phyloP scores from a whole-genome alignment of 2,113 vertebrate genomes.

The Sigmodon hispidus region DNA sequence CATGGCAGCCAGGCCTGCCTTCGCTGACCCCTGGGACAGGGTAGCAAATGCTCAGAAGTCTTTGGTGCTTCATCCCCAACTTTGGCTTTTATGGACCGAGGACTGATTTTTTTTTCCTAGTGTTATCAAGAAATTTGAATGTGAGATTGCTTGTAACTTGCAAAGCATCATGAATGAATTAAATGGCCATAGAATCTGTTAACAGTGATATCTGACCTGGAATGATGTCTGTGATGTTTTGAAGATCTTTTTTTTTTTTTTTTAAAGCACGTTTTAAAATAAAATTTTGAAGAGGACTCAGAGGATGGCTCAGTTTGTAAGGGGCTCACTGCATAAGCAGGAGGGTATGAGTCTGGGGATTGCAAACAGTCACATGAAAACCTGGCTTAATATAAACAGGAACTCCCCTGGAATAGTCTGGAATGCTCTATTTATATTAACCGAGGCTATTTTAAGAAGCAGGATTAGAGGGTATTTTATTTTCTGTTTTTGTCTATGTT shows the following conservation, averaged over 20 bases:
- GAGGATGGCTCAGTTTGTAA: too few species aligned
- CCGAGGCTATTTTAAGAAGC: constrained; percentile 3
- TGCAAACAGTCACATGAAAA: background rate
- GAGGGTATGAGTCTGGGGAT: background rate
- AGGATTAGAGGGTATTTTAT: background rate
- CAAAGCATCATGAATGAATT: background rate
- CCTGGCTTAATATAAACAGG: background rate
- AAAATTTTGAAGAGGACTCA: background rate
- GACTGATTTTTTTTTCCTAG: constrained; percentile 44
- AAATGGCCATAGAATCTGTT: constrained; percentile 3
- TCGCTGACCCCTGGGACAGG: background rate
- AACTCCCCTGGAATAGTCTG: background rate
- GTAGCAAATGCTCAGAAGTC: background rate
- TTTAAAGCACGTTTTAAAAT: background rate
- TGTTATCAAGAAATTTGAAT: constrained; percentile 10
- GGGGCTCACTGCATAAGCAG: accelerated
- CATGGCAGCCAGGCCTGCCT: background rate
- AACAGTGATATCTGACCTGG: background rate
- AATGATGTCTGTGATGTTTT: background rate
- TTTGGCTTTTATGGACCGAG: background rate
- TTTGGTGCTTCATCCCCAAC: background rate
- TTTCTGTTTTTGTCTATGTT: constrained; percentile 34
- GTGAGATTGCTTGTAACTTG: constrained; percentile 19
- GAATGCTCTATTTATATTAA: background rate
- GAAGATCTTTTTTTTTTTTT: background rate